Conservation (phyloP, 2,888 invertebrate genomes). For the Bembecia ichneumoniformis region DNA sequence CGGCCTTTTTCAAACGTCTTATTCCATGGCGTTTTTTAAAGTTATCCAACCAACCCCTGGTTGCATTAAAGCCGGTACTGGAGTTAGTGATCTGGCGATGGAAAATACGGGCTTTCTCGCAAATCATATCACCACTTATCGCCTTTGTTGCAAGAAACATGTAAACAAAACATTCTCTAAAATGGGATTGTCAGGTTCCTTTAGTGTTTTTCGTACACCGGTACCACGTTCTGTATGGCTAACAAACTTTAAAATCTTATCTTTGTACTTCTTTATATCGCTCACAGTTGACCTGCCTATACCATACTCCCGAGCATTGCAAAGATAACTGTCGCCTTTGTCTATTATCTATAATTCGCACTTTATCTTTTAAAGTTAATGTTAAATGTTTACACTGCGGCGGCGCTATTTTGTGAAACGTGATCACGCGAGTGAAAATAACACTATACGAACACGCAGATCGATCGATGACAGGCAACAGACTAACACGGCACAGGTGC, state of each 20-base stretch:
- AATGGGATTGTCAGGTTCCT: slow-evolving; percentile 18
- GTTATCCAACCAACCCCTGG: slow-evolving; percentile 25
- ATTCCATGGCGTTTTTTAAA: slow-evolving; percentile 28
- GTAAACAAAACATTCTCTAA: too few species aligned
- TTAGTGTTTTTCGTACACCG: slow-evolving; percentile 22
- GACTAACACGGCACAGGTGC: too few species aligned
- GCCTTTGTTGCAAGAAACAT: slow-evolving; percentile 20
- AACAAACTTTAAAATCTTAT: slow-evolving; percentile 17
- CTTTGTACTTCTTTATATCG: slow-evolving; percentile 18
- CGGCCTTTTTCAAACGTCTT: slow-evolving; percentile 15
- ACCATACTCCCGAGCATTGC: slow-evolving; percentile 16
- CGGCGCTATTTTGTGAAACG: too few species aligned
- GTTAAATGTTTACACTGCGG: too few species aligned
- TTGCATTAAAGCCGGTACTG: slow-evolving; percentile 27
- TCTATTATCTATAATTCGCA: slow-evolving; percentile 21
- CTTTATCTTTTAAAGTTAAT: slow-evolving; percentile 12
- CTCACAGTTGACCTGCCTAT: slow-evolving; percentile 18
- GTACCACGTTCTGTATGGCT: slow-evolving; percentile 17
- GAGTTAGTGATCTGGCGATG: too few species aligned
- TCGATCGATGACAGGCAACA: too few species aligned
- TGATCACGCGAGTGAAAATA: too few species aligned
- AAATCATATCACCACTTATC: too few species aligned
- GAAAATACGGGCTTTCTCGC: too few species aligned
- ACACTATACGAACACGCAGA: too few species aligned
- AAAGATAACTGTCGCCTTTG: slow-evolving; percentile 17